Evolutionary conservation across 1,140 invertebrate species (phyloP).

Genomic region (Neodiprion lecontei): DNA sequence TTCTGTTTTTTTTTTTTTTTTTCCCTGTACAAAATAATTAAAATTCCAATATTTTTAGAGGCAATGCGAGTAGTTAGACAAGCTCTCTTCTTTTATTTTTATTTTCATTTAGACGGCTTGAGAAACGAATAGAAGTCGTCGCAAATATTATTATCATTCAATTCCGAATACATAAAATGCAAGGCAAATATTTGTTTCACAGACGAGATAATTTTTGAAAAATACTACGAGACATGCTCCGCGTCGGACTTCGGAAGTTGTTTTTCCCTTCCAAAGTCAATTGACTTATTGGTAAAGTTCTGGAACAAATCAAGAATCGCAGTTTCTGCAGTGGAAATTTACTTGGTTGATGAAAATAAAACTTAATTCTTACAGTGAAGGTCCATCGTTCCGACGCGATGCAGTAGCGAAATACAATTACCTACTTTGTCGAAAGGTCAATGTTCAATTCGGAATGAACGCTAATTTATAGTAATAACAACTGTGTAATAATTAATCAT

Average conservation of each 20-base stretch:
- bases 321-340: not conserved
- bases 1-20: too few relatives aligned
- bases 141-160: too few relatives aligned
- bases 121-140: too few relatives aligned
- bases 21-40: too few relatives aligned
- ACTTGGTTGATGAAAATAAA: not conserved
- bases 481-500: not conserved
- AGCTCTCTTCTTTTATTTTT: too few relatives aligned
- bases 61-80: too few relatives aligned
- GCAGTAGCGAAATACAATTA: not conserved
- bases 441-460: not conserved
- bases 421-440: not conserved
- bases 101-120: too few relatives aligned
- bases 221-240: not conserved
- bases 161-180: too few relatives aligned
- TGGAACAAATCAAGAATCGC: not conserved
- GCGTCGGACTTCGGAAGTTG: conserved; percentile 1
- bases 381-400: not conserved
- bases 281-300: not conserved
- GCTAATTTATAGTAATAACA: not conserved
- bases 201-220: not conserved
- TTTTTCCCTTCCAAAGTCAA: not conserved
- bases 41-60: too few relatives aligned
- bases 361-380: not conserved
- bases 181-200: not conserved